Evolutionary conservation across 2,888 invertebrate species (phyloP), one percentile per base, ranked within the genome.

Genomic region (Epinotia ramella): DNA sequence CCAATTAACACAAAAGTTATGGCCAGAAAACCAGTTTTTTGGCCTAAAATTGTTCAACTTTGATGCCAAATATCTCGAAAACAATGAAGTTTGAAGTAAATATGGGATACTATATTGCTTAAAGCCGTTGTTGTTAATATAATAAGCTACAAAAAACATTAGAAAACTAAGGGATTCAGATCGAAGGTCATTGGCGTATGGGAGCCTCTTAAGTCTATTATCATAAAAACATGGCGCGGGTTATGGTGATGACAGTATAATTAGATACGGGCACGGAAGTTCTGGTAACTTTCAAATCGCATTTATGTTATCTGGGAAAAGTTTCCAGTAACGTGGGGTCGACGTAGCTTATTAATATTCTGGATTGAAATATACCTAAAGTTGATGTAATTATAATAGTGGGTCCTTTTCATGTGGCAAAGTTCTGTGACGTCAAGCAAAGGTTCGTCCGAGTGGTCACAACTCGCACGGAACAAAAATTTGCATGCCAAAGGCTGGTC

Each of bases 171-270:
- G n/a, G n/a, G n/a, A n/a, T n/a, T n/a, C n/a, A n/a, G n/a, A n/a
- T n/a, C n/a, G n/a, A n/a, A n/a, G n/a, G n/a, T n/a, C n/a, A n/a
- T n/a, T n/a, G n/a, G n/a, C n/a, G n/a, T n/a, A n/a, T n/a, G n/a
- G n/a, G n/a, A n/a, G n/a, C n/a, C n/a, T n/a, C n/a, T n/a, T n/a
- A n/a, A 74, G 53, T 73, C 20, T 33, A 63, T 66, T 64, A 66
- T 67, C 40, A 68, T 73, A 64, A 68, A 68, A 68, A 57, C 68
- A 49, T n/a, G 53, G 6, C 71, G n/a, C 20, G 74, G 59, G 74
- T 69, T 74, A 74, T 74, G 74, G 69, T 70, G 74, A 74, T 65
- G 74, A 74, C 69, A 74, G 74, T 65, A 44, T 74, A 70, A 74
- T 74, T 70, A 65, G 69, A 70, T 74, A 65, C 69, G 64, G 49